Evolutionary conservation across 2,888 invertebrate genomes (phyloP).

Genomic region (Pinctada fucata): DNA sequence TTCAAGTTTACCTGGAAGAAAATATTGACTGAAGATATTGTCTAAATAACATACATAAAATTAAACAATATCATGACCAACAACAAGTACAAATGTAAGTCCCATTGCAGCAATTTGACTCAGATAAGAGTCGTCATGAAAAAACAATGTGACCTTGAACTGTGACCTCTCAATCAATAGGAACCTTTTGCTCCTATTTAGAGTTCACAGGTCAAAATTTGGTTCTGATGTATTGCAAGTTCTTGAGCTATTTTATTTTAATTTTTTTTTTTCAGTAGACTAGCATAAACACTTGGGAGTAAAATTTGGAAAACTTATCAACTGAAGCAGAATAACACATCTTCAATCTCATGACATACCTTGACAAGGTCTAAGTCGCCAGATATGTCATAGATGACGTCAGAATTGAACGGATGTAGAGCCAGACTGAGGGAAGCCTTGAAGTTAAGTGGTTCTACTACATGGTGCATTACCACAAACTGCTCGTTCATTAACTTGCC

Average conservation of each 20-base stretch:
- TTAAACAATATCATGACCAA: background rate
- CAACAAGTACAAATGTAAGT: background rate
- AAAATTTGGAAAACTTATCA: too few species aligned
- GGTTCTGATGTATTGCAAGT: too few species aligned
- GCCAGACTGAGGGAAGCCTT: slow-evolving; percentile 85
- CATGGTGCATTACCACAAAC: slow-evolving; percentile 86
- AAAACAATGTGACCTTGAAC: too few species aligned
- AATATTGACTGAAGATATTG: background rate
- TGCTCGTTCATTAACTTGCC: slow-evolving; percentile 79
- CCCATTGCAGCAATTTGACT: too few species aligned
- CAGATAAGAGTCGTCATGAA: too few species aligned
- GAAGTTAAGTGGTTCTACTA: slow-evolving; percentile 86
- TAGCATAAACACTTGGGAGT: too few species aligned
- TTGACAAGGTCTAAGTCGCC: slow-evolving; percentile 83
- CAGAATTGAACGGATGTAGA: slow-evolving; percentile 78
- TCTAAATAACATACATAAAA: background rate
- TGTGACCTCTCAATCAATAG: too few species aligned
- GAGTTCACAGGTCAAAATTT: too few species aligned
- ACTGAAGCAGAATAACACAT: too few species aligned
- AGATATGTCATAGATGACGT: slow-evolving; percentile 81
- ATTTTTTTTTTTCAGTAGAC: too few species aligned
- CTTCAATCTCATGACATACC: slow-evolving; percentile 49
- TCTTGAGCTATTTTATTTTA: too few species aligned
- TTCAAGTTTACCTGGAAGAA: slow-evolving; percentile 82
- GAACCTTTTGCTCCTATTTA: too few species aligned